phyloP scores from a whole-genome alignment of 2,113 vertebrate genomes.

The Crotalus viridis region DNA sequence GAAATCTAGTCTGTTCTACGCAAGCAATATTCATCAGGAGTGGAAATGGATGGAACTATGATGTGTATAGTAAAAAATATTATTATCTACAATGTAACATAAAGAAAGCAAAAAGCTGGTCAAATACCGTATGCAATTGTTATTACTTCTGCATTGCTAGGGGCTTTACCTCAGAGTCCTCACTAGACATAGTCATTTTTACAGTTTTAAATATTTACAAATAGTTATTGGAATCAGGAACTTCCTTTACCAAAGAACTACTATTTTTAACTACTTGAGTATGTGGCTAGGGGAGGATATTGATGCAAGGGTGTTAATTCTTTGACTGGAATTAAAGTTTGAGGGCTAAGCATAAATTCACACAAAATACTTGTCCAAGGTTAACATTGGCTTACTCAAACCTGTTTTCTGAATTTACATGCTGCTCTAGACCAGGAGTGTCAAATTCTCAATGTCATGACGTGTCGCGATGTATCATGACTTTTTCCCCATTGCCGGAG shows the following conservation, averaged over 20 bases:
- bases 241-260: neutral
- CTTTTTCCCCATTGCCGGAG: no score
- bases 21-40: neutral
- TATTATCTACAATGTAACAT: neutral
- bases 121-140: neutral
- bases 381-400: neutral
- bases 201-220: neutral
- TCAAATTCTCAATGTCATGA: no score
- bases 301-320: neutral
- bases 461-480: no score
- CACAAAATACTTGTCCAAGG: neutral
- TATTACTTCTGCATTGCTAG: neutral
- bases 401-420: neutral
- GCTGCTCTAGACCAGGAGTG: neutral
- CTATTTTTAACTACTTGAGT: neutral
- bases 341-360: neutral
- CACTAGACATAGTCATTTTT: neutral
- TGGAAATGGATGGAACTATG: neutral
- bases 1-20: slow-evolving; percentile 10
- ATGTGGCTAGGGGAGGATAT: neutral
- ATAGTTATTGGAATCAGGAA: neutral
- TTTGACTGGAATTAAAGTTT: neutral
- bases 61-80: neutral
- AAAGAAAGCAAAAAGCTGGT: no score
- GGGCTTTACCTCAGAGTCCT: neutral